Evolutionary conservation across 2,888 invertebrate species (phyloP), one percentile per base, ranked within the genome.

Genomic region (Nemapogon koenigi): DNA sequence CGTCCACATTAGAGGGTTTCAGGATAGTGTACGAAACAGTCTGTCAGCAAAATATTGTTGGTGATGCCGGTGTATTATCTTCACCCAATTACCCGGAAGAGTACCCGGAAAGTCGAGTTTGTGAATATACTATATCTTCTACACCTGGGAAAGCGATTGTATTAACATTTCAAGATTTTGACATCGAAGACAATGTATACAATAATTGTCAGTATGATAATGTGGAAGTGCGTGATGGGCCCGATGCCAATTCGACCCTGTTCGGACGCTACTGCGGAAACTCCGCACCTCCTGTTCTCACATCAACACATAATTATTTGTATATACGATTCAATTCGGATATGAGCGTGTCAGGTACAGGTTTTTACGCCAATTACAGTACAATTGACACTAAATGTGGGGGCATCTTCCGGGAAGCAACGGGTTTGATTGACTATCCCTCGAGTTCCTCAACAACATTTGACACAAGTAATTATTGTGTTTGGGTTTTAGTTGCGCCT

Each of bases 401-500:
- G 1, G 92, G 91, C 2, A 82, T 90, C 36, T 62, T 86, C 29
- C 86, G 80, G 45, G 72, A 75, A 2, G 52, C 68, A 1, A 70
- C 80, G 1, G 89, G 89, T 1, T 62, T 79, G 1, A 86, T 95
- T 40, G 79, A 81, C 16, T 81, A 88, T 38, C 92, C 93, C 0
- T 51, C 58, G 3, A 52, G 39, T 22, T 53, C 49, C 13, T 43
- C 35, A 8, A 18, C 29, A 2, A n/a, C n/a, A n/a, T n/a, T n/a
- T n/a, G n/a, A n/a, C n/a, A 67, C 81, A 40, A 64, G 79, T 17
- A 63, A 81, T 42, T 57, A 52, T 3, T 94, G 93, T 55, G 80
- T 68, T 8, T 96, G 95, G 94, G 66, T 88, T 10, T 82, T 96
- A 36, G 68, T 84, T 45, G 91, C 90, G 1, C 87, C 89, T 0